Evolutionary conservation across 2,797 vertebrate species (phyloP).

Genomic region (Coccyzus lansbergi): DNA sequence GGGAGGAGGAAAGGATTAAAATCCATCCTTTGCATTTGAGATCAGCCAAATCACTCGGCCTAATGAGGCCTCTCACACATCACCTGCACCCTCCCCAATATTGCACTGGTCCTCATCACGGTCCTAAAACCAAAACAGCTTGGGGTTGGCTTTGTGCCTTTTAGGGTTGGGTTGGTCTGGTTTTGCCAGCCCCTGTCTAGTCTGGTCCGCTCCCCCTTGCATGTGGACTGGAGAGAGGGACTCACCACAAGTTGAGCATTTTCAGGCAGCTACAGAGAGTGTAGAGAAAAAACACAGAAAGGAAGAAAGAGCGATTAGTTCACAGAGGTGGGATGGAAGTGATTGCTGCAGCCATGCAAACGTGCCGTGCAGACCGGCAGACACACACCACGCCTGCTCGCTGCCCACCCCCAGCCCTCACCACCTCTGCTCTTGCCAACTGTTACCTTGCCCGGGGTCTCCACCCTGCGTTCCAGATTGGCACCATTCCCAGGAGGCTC

Average conservation of each 20-base stretch:
- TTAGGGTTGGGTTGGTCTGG: constrained; percentile 45
- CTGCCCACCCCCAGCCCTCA: constrained; percentile 54
- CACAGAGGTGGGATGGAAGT: constrained; percentile 87
- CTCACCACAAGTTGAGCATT: constrained; percentile 99
- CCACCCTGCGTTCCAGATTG: fast-evolving
- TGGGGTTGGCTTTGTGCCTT: constrained; percentile 64
- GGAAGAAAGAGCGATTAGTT: constrained; percentile 92
- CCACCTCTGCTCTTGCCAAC: constrained; percentile 16
- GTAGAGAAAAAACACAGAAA: constrained; percentile 89
- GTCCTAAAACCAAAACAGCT: constrained; percentile 42
- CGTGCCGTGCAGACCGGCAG: constrained; percentile 77
- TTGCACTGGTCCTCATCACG: not conserved
- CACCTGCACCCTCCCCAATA: constrained; percentile 33
- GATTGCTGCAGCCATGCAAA: constrained; percentile 86
- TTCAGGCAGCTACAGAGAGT: constrained; percentile 99
- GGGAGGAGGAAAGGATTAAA: constrained; percentile 26
- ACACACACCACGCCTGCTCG: constrained; percentile 58
- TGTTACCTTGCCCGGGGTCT: not conserved
- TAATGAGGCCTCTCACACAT: not conserved
- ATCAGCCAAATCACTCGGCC: constrained; percentile 34
- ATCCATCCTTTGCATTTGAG: constrained; percentile 20
- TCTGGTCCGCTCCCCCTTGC: constrained; percentile 91
- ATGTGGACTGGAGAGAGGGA: constrained; percentile 96
- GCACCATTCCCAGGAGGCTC: not conserved
- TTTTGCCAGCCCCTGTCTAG: constrained; percentile 82